Evolutionary conservation across 2,888 invertebrate species (phyloP).

Genomic region (Eudasyphora cyanicolor): DNA sequence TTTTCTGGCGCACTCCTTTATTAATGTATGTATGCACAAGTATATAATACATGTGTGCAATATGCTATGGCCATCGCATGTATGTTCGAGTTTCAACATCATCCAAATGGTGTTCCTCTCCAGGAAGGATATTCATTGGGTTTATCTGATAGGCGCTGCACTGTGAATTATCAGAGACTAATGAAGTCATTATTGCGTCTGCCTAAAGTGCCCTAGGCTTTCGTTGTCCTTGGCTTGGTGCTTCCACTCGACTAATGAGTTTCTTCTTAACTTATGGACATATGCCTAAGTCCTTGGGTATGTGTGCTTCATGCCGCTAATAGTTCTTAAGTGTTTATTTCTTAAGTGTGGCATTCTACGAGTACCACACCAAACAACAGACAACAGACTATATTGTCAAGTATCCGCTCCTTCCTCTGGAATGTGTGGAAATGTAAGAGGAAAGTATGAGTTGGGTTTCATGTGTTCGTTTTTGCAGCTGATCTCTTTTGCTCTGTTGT

Average conservation of each 20-base stretch:
- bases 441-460: background rate
- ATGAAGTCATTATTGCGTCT: slow-evolving; percentile 61
- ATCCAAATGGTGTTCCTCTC: slow-evolving; percentile 14
- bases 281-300: background rate
- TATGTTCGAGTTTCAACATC: background rate
- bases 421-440: background rate
- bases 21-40: too few species aligned
- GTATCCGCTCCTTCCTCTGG: background rate
- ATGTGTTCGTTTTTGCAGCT: background rate
- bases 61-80: background rate
- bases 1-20: too few species aligned
- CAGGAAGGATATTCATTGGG: slow-evolving; percentile 31
- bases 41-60: too few species aligned
- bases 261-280: slow-evolving; percentile 31
- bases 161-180: slow-evolving; percentile 48
- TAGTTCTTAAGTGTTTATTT: slow-evolving; percentile 51
- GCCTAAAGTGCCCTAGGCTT: slow-evolving; percentile 21
- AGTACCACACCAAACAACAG: background rate
- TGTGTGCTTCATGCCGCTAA: slow-evolving; percentile 46
- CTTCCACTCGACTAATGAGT: slow-evolving; percentile 42
- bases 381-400: slow-evolving; percentile 8
- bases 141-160: slow-evolving; percentile 58
- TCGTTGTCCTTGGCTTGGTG: slow-evolving; percentile 37
- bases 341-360: slow-evolving; percentile 36
- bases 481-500: background rate